Evolutionary conservation across 1,140 invertebrate genomes (phyloP), one percentile per base, ranked within the genome.

Genomic region (Drosophila triauraria): DNA sequence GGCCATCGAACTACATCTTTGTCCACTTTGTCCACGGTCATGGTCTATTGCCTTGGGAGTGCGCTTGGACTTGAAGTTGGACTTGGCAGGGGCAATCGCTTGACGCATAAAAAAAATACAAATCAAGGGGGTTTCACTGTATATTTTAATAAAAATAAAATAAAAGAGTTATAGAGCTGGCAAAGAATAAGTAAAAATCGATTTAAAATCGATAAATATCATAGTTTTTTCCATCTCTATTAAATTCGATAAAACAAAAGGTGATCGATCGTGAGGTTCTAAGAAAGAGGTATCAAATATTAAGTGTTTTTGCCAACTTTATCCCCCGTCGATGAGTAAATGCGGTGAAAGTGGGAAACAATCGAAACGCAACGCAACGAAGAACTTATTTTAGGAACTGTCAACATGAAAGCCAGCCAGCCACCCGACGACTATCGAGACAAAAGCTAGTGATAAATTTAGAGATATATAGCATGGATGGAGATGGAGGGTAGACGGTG

Each of bases 41-140:
- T 64, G 84, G 83, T 87, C 84, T 80, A 88, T 88, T 88, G 83
- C 77, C 72, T 63, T 43, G 44, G 67, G 46, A 88, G 72, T 88
- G 69, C 43, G 75, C 68, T 83, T 65, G 63, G 71, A 80, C 72
- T 74, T 63, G 76, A 74, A 77, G 5, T 27, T 27, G 27, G 30
- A 8, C 30, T 32, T 69, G 76, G 48, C 62, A 40, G 35, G 32
- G 43, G 42, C 51, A 56, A 51, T 44, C 23, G 35, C 27, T 56
- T 12, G 23, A 32, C 44, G 25, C 9, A 46, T n/a, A 2, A 32
- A 61, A 61, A 23, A 23, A 54, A 38, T 38, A 54, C 13, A 40
- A 2, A 40, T 54, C 32, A 4, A 2, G 51, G 20, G 53, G 0
- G 32, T 40, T 54, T 20, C 7, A 8, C 17, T 53, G 35, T 12